A percentile compares a stretch with the other conserved stretches of the same genome.
Evolutionary conservation across 1,140 invertebrate genomes (phyloP).

Genomic region (Drosophila bocki): DNA sequence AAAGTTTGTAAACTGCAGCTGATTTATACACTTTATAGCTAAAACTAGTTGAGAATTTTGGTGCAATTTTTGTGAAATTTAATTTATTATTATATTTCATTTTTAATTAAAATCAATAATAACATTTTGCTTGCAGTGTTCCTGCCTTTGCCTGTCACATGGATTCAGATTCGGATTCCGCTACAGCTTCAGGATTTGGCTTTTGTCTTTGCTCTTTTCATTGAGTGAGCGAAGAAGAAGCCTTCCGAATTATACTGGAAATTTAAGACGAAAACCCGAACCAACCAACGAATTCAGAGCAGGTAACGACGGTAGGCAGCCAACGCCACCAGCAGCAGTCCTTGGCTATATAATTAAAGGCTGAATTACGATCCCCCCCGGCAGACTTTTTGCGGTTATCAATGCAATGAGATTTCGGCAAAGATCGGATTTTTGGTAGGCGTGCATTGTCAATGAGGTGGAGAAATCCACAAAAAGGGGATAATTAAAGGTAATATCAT

Average conservation of each 20-base stretch:
- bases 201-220: conserved; percentile 43
- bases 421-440: conserved; percentile 13
- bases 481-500: conserved; percentile 52
- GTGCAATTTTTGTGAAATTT: too few relatives aligned
- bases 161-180: conserved; percentile 21
- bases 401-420: conserved; percentile 32
- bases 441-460: conserved; percentile 51
- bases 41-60: neutral
- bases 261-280: conserved; percentile 42
- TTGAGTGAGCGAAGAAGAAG: conserved; percentile 13
- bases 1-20: too few relatives aligned
- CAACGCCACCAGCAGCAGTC: neutral
- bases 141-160: conserved; percentile 12
- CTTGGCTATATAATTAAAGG: conserved; percentile 42
- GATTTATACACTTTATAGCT: neutral
- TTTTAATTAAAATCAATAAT: neutral
- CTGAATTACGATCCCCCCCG: conserved; percentile 41
- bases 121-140: conserved; percentile 7
- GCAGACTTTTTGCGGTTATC: conserved; percentile 29
- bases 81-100: too few relatives aligned
- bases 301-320: conserved; percentile 28
- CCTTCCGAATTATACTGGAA: conserved; percentile 23
- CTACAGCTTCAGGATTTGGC: conserved; percentile 25
- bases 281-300: conserved; percentile 22
- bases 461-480: conserved; percentile 28